phyloP scores from a whole-genome alignment of 1,140 invertebrate species.

The Drosophila hydei region DNA sequence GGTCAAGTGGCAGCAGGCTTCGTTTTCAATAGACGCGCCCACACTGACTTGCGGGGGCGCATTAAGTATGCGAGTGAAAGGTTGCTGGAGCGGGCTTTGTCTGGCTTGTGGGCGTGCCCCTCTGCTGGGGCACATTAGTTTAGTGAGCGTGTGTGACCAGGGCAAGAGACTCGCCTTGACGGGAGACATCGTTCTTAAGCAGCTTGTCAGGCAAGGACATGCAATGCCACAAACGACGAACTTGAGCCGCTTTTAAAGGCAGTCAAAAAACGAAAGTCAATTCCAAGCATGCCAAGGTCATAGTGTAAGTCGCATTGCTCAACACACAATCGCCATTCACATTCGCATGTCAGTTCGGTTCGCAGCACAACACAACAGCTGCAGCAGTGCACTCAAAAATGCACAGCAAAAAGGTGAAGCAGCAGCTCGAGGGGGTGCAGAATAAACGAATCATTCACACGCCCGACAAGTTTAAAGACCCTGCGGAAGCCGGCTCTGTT shows the following conservation, averaged over 20 bases:
- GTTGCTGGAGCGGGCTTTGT: background rate
- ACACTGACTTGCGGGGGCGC: constrained; percentile 22
- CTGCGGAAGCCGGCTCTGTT: constrained; percentile 65
- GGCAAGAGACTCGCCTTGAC: constrained; percentile 5
- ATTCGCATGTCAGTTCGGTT: constrained; percentile 13
- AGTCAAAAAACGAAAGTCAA: constrained; percentile 37
- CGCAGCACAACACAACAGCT: constrained; percentile 24
- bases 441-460: constrained; percentile 19
- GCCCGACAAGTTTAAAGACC: constrained; percentile 63
- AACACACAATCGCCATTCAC: constrained; percentile 29
- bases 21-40: constrained; percentile 47
- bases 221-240: constrained; percentile 1
- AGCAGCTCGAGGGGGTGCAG: background rate
- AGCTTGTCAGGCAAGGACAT: background rate
- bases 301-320: constrained; percentile 7
- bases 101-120: constrained; percentile 31
- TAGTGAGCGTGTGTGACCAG: constrained; percentile 3
- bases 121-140: constrained; percentile 35
- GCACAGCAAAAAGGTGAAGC: background rate
- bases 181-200: background rate
- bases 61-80: constrained; percentile 7
- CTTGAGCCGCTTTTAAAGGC: background rate
- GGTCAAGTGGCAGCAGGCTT: constrained; percentile 33
- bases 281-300: constrained; percentile 34
- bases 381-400: constrained; percentile 22